Evolutionary conservation across 2,797 vertebrate species (phyloP).

Genomic region (Miichthys miiuy): DNA sequence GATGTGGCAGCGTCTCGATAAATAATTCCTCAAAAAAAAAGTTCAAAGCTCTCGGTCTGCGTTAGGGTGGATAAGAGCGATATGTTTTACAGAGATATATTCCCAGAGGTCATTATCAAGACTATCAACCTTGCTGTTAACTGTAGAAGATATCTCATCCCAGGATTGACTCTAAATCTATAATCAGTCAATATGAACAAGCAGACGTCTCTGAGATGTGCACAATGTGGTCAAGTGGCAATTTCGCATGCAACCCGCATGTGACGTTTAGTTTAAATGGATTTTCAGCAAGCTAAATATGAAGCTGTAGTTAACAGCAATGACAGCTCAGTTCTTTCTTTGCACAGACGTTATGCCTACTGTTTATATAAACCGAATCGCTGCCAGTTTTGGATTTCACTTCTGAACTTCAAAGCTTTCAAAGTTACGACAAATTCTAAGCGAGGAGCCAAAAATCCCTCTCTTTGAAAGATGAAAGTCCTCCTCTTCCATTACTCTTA

Average conservation of each 20-base stretch:
- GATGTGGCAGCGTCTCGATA: conserved; percentile 22
- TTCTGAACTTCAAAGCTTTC: conserved; percentile 69
- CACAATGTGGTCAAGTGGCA: conserved; percentile 38
- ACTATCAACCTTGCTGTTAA: conserved; percentile 34
- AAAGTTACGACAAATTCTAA: conserved; percentile 49
- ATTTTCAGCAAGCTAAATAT: conserved; percentile 32
- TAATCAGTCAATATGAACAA: conserved; percentile 55
- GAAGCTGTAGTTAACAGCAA: conserved; percentile 51
- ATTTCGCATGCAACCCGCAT: conserved; percentile 46
- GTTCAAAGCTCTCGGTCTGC: conserved; percentile 38
- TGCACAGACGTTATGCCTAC: conserved; percentile 48
- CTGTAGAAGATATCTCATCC: conserved; percentile 34
- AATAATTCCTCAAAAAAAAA: conserved; percentile 38
- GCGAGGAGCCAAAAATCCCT: conserved; percentile 51
- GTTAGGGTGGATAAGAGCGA: conserved; percentile 22
- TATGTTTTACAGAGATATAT: conserved; percentile 36
- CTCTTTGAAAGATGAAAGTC: conserved; percentile 67
- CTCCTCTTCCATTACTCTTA: conserved; percentile 53
- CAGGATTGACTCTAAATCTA: conserved; percentile 40
- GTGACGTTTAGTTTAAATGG: conserved; percentile 45
- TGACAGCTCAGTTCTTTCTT: conserved; percentile 48
- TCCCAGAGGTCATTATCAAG: conserved; percentile 44
- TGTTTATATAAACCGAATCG: conserved; percentile 56
- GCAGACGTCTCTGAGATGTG: conserved; percentile 28
- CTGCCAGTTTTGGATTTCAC: conserved; percentile 59